A percentile compares a stretch with the other conserved stretches of the same genome.
Evolutionary conservation across 2,797 vertebrate genomes (phyloP).

Genomic region (Sebastolobus alascanus): DNA sequence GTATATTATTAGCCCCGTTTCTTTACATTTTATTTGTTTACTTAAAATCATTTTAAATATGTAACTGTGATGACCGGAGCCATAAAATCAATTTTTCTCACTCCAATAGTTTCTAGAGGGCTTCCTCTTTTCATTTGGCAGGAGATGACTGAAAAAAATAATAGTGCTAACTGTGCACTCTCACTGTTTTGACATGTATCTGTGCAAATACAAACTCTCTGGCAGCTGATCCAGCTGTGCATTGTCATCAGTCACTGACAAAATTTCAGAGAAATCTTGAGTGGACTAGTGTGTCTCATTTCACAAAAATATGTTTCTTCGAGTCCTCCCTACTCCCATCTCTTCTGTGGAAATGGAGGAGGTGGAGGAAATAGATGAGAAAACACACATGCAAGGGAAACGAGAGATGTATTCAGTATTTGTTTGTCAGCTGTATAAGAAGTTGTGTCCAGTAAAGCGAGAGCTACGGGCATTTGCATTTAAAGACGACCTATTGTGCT

Average conservation of each 20-base stretch:
- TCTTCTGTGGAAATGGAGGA: not conserved
- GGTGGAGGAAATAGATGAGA: not conserved
- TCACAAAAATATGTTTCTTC: constrained; percentile 1
- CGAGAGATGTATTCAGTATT: not conserved
- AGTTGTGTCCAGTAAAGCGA: not conserved
- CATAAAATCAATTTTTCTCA: not conserved
- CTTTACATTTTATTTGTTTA: not conserved
- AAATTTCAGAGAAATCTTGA: not conserved
- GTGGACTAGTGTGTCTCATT: not conserved
- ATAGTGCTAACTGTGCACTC: not conserved
- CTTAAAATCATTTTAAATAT: not conserved
- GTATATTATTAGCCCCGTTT: not conserved
- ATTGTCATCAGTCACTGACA: constrained; percentile 5
- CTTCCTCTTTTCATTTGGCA: not conserved
- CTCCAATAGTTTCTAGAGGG: not conserved
- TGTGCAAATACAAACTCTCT: constrained; percentile 18
- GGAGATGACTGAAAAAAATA: constrained; percentile 1
- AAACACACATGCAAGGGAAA: not conserved
- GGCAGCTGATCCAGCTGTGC: constrained; percentile 26
- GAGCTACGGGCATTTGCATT: not conserved
- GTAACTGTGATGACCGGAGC: not conserved
- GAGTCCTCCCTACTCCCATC: not conserved
- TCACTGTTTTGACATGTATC: constrained; percentile 27
- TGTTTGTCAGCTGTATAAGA: constrained; percentile 13
- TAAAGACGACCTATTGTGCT: no score